Evolutionary conservation across 1,140 invertebrate genomes (phyloP), one percentile per base, ranked within the genome.

Genomic region (Cataglyphis hispanica): DNA sequence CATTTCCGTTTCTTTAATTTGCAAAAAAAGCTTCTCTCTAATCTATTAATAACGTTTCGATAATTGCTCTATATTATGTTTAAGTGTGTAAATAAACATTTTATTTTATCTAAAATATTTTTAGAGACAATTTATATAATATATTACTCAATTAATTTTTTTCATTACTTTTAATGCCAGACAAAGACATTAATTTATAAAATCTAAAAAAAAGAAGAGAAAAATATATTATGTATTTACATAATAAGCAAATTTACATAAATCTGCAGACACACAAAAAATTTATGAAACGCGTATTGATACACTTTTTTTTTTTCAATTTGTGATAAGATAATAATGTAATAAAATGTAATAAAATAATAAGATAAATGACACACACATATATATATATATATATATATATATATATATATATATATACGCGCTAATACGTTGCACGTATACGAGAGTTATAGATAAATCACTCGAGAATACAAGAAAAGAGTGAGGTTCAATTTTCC

Each of bases 1-100:
- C 11, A 19, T 37, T 80, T 67, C 75, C 75, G 25, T 8, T 78
- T 10, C 56, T 80, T 80, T 67, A 43, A 56, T 77, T 40, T 31
- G 13, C 25, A 43, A 22, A 6, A 22, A 6, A 70, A 43, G 3
- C 43, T 67, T 31, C 7, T 37, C 13, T 40, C 22, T n/a, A 78
- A 78, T 46, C 19, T 53, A 22, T 34, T 13, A 27, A 67, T 31
- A 58, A 64, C 16, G 10, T 58, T 37, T 58, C 25, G 7, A 53
- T 27, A 66, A 77, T 61, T 40, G 16, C 11, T 60, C 10, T 13
- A 70, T 27, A 13, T 6, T 37, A 40, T 8, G 11, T 37, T 37
- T 19, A 37, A 25, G 7, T 4, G 11, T 27, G 1, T 37, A 37
- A 22, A 10, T 37, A 56, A 74, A 31, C 4, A 6, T 56, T 56